These are phyloP conservation scores for Neocrepidodera transversa DNA, from an alignment of 2,888 invertebrate species.

Conservation along the genomic window DNA sequence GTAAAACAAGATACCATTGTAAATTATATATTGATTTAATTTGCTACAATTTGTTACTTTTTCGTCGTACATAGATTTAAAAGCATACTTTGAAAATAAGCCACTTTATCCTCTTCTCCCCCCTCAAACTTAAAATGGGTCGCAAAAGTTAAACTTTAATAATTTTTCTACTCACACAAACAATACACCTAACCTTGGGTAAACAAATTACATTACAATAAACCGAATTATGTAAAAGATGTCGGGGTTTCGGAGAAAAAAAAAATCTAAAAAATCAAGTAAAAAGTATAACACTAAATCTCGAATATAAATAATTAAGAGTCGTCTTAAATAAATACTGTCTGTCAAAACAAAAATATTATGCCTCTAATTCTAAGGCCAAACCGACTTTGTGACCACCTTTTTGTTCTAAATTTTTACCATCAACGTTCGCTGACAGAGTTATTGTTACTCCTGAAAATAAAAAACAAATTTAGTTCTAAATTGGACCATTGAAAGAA, in stretches of 20 bases:
- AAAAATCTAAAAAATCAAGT: neutral
- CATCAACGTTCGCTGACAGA: conserved; percentile 2
- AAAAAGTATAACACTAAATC: neutral
- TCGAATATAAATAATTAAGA: neutral
- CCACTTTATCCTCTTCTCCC: too few species aligned
- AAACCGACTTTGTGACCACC: conserved; percentile 2
- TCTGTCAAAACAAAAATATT: neutral
- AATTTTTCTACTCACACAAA: neutral
- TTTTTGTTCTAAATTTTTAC: neutral
- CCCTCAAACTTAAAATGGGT: too few species aligned
- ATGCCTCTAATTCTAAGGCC: conserved; percentile 10
- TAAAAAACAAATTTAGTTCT: neutral
- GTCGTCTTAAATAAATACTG: neutral
- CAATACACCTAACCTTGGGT: neutral
- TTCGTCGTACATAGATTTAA: neutral
- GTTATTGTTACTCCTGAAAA: conserved; percentile 7
- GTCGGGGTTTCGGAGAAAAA: neutral
- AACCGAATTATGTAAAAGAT: neutral
- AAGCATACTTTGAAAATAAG: neutral
- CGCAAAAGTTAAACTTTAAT: too few species aligned
- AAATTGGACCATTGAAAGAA: neutral
- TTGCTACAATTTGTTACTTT: conserved; percentile 2
- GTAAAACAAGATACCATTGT: neutral
- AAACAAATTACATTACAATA: neutral
- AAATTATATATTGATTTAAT: neutral